Conservation (phyloP, 2,888 invertebrate genomes). For the Pristionchus exspectatus region DNA sequence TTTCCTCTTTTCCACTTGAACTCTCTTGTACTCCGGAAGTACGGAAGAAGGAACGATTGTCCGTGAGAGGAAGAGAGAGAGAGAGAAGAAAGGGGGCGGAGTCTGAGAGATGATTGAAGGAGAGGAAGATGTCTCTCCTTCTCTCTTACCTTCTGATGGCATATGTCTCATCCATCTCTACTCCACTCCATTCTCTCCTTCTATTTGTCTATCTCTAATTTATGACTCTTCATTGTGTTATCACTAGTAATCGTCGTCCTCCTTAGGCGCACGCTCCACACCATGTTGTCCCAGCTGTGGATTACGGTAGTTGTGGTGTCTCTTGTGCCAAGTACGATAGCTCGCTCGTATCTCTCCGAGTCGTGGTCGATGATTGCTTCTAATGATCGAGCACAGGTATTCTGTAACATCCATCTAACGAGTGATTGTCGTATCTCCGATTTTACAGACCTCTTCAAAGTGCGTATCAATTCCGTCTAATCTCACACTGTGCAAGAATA, state of each 20-base stretch:
- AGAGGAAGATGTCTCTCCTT: background rate
- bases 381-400: constrained; percentile 33
- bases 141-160: background rate
- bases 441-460: constrained; percentile 77
- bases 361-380: constrained; percentile 55
- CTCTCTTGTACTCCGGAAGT: constrained; percentile 29
- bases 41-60: constrained; percentile 8
- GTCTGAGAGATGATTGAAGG: background rate
- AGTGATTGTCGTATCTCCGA: no score
- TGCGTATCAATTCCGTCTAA: constrained; percentile 84
- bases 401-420: background rate
- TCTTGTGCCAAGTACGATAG: background rate
- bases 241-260: background rate
- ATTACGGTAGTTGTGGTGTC: constrained; percentile 31
- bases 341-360: constrained; percentile 35
- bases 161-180: constrained; percentile 23
- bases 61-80: constrained; percentile 1
- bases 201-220: constrained; percentile 29
- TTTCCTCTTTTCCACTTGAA: constrained; percentile 20
- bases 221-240: constrained; percentile 20
- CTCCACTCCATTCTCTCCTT: background rate
- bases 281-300: constrained; percentile 34
- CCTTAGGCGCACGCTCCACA: background rate
- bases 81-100: background rate
- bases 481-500: constrained; percentile 83